Percentiles rank a stretch among this genome's conserved stretches.
Conservation (phyloP, 1,140 invertebrate genomes). For the Hyles euphorbiae region DNA sequence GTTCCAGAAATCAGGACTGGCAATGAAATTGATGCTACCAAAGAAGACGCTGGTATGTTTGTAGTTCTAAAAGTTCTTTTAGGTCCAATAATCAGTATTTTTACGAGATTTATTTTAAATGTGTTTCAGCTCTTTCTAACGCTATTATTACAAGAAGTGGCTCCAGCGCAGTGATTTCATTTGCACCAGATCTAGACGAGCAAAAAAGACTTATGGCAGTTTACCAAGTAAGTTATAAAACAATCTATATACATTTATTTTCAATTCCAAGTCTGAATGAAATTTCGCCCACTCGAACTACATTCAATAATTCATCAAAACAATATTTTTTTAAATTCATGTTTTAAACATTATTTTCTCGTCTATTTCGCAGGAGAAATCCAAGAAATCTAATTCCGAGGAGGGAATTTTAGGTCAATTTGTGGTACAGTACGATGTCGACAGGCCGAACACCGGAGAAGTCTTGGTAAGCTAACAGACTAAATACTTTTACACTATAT, state of each 20-base stretch:
- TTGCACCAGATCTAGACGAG: conserved; percentile 70
- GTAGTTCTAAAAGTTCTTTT: background rate
- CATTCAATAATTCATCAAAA: no score
- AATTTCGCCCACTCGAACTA: no score
- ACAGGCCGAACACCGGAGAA: conserved; percentile 75
- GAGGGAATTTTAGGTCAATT: conserved; percentile 78
- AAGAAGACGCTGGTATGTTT: conserved; percentile 64
- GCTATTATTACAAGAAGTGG: conserved; percentile 39
- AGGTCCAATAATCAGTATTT: background rate
- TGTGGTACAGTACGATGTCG: conserved; percentile 80
- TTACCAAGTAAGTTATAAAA: conserved; percentile 37
- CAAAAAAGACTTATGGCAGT: conserved; percentile 61
- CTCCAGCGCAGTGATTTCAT: conserved; percentile 53
- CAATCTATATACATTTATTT: no score
- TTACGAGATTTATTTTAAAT: background rate
- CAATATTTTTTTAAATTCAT: no score
- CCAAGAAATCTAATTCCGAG: conserved; percentile 31
- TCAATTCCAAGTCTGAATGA: no score
- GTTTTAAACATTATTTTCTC: no score
- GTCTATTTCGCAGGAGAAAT: conserved; percentile 32
- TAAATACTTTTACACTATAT: no score
- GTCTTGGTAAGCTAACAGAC: conserved; percentile 66
- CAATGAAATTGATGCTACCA: conserved; percentile 75
- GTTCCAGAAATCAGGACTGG: conserved; percentile 78
- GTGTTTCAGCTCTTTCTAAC: conserved; percentile 48